phyloP scores from a whole-genome alignment of 2,888 invertebrate genomes.

The Rotaria socialis region DNA sequence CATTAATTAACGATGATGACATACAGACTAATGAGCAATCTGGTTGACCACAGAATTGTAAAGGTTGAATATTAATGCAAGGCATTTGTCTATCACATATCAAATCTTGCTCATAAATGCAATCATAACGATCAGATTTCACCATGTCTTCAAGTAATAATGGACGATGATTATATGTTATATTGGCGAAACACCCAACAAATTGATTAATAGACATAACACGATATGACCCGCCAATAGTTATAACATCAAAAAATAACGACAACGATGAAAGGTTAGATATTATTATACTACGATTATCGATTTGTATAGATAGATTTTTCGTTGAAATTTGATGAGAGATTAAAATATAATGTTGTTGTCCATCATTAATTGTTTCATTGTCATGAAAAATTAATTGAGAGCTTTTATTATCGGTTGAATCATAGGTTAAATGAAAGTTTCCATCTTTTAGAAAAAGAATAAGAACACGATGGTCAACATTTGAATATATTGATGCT shows the following conservation, averaged over 20 bases:
- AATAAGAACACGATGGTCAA: background rate
- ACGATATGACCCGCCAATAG: background rate
- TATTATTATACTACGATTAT: background rate
- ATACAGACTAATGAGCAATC: constrained; percentile 1
- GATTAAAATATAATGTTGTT: background rate
- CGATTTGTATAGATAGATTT: background rate
- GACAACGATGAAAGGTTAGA: background rate
- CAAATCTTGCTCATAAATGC: background rate
- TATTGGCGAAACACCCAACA: constrained; percentile 1
- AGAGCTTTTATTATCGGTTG: background rate
- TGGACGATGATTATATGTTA: constrained; percentile 7
- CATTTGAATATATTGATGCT: background rate
- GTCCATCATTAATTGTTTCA: background rate
- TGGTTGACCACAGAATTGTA: constrained; percentile 26
- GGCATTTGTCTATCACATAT: background rate
- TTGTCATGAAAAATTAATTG: background rate
- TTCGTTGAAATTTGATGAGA: background rate
- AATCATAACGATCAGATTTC: constrained; percentile 27
- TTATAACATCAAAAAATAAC: constrained; percentile 8
- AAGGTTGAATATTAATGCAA: background rate
- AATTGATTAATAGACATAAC: background rate
- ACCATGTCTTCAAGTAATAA: constrained; percentile 22
- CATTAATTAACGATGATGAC: background rate
- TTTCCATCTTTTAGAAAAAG: background rate
- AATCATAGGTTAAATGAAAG: background rate